A percentile compares a stretch with the other conserved stretches of the same genome.
These are phyloP conservation scores for Ylistrum balloti DNA, from an alignment of 1,140 invertebrate genomes.

Conservation along the genomic window DNA sequence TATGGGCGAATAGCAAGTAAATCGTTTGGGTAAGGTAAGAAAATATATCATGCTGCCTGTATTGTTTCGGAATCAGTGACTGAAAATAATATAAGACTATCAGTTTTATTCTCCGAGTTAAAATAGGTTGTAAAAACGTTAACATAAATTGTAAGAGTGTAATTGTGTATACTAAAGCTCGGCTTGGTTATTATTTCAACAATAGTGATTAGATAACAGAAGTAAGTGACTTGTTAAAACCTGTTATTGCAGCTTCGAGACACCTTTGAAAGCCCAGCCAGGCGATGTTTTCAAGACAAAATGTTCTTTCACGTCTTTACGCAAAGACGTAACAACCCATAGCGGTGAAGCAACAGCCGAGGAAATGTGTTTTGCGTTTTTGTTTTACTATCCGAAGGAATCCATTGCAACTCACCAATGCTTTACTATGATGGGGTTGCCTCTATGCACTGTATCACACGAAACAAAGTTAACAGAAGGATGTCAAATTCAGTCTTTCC, in stretches of 20 bases:
- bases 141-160: no score
- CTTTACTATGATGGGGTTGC: conserved; percentile 36
- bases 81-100: no score
- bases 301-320: conserved; percentile 37
- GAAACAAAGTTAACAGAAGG: not conserved
- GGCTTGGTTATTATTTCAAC: no score
- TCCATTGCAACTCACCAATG: conserved; percentile 41
- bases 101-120: no score
- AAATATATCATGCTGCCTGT: no score
- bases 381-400: conserved; percentile 53
- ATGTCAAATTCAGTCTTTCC: not conserved
- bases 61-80: no score
- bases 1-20: no score
- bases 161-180: no score
- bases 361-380: conserved; percentile 53
- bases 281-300: conserved; percentile 49
- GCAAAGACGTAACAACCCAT: not conserved
- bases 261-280: conserved; percentile 1
- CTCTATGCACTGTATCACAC: not conserved
- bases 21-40: no score
- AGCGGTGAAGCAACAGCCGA: conserved; percentile 46
- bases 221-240: no score
- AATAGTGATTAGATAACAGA: no score
- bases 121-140: no score
- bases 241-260: conserved; percentile 43